Evolutionary conservation across 2,888 invertebrate species (phyloP).

Genomic region (Epiblema foenella): DNA sequence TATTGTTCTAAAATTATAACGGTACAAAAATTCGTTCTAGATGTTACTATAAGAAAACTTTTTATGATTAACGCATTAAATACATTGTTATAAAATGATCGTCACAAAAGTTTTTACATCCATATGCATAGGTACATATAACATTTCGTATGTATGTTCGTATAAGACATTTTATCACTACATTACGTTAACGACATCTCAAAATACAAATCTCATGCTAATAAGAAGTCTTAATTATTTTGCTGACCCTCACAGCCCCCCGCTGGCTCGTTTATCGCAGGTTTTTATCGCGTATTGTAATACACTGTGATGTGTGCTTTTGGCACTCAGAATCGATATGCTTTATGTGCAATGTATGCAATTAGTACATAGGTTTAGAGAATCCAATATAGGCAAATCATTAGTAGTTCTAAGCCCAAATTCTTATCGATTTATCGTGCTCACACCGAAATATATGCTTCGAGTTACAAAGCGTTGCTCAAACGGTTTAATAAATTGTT

Average conservation of each 20-base stretch:
- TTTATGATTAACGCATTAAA: too few species aligned
- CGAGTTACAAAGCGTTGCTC: too few species aligned
- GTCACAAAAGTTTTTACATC: slow-evolving; percentile 4
- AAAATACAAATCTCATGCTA: slow-evolving; percentile 18
- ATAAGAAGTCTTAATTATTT: slow-evolving; percentile 34
- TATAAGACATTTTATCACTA: not conserved
- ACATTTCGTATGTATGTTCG: too few species aligned
- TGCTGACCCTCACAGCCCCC: slow-evolving; percentile 35
- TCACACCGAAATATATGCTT: too few species aligned
- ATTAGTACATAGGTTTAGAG: not conserved
- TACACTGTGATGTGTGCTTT: slow-evolving; percentile 61
- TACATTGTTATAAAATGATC: too few species aligned
- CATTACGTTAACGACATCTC: not conserved
- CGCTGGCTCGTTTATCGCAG: slow-evolving; percentile 52
- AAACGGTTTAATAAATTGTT: too few species aligned
- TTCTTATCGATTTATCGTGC: too few species aligned
- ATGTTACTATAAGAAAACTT: too few species aligned
- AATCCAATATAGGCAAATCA: not conserved
- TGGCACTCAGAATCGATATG: slow-evolving; percentile 46
- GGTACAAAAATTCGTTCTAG: too few species aligned
- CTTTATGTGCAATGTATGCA: slow-evolving; percentile 4
- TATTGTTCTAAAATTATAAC: too few species aligned
- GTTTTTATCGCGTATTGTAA: slow-evolving; percentile 53
- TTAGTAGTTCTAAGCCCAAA: not conserved
- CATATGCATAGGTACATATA: not conserved